Conservation (phyloP, 1,140 invertebrate genomes). For the Lepeophtheirus salmonis region DNA sequence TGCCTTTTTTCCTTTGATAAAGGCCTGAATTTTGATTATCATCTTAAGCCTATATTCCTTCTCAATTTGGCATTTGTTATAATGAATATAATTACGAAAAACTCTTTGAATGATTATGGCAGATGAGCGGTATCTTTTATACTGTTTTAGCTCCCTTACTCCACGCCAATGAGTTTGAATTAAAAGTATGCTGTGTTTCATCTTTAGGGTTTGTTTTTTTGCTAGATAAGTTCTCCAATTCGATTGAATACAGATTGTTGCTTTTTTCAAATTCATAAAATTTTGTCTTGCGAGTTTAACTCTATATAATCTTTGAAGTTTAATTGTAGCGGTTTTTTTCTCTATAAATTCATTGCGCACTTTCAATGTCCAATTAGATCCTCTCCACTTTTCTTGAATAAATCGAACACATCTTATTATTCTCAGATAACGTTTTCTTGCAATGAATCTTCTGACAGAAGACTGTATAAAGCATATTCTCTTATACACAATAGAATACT, state of each 20-base stretch:
- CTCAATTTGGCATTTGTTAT: background rate
- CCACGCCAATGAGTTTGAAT: background rate
- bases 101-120: background rate
- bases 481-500: background rate
- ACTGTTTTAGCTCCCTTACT: background rate
- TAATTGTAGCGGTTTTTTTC: background rate
- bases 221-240: background rate
- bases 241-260: background rate
- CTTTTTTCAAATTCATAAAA: background rate
- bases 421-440: background rate
- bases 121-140: background rate
- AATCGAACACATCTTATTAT: background rate
- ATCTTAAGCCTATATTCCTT: background rate
- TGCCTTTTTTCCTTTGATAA: background rate
- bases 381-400: background rate
- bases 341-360: background rate
- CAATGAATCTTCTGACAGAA: background rate
- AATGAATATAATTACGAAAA: background rate
- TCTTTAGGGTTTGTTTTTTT: background rate
- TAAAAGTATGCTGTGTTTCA: background rate
- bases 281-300: background rate
- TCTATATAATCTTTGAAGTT: background rate
- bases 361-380: no score
- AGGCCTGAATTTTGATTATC: background rate
- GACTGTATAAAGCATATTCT: background rate